Conservation (phyloP, 1,140 invertebrate species). For the Eubasilissa regina region DNA sequence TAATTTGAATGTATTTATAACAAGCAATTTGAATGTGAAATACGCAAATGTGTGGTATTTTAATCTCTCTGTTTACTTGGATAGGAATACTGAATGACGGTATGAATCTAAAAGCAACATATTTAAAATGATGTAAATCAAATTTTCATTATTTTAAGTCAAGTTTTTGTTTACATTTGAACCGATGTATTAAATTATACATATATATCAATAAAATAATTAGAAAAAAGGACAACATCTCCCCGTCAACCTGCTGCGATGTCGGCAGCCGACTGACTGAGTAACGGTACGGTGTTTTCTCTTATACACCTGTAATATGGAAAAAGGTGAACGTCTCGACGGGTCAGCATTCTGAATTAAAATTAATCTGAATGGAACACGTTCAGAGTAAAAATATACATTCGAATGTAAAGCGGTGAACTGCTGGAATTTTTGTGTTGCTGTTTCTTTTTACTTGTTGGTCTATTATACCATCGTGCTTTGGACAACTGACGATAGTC, state of each 20-base stretch:
- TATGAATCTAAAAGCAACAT: too few species aligned
- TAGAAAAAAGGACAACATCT: conserved; percentile 11
- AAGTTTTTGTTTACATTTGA: neutral
- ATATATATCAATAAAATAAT: conserved; percentile 14
- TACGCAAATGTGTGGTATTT: too few species aligned
- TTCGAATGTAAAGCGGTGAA: neutral
- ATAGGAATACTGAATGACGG: too few species aligned
- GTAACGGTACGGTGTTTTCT: conserved; percentile 48
- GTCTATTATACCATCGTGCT: neutral
- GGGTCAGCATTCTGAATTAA: neutral
- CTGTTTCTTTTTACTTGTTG: neutral
- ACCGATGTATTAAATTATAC: too few species aligned
- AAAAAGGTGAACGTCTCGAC: conserved; percentile 40
- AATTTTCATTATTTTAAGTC: too few species aligned
- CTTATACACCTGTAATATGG: conserved; percentile 41
- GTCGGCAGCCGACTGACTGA: conserved; percentile 24
- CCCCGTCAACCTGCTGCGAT: neutral
- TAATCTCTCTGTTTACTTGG: too few species aligned
- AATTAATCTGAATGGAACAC: neutral
- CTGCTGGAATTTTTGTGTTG: neutral
- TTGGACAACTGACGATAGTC: neutral
- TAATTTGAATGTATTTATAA: too few species aligned
- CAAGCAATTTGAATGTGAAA: too few species aligned
- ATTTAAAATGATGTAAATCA: too few species aligned
- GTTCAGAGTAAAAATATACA: neutral